Evolutionary conservation across 2,888 invertebrate species (phyloP), one percentile per base, ranked within the genome.

Genomic region (Drosophila recens): DNA sequence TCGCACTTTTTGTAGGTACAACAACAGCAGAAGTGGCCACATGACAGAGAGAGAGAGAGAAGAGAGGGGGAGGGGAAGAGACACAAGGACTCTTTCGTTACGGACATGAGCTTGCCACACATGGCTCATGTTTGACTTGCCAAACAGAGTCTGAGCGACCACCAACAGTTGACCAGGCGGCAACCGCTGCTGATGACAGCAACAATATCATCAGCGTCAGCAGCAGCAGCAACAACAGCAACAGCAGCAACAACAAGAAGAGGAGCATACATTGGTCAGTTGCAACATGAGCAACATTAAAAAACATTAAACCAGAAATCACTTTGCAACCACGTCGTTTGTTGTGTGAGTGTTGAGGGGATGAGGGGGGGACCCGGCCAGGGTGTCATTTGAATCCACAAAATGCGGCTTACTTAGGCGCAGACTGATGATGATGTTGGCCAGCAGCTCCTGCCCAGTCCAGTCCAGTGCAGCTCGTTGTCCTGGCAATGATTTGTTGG

Each of bases 281-380:
- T 78, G 90, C 85, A 88, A 89, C 90, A 89, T 87, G 90, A 87
- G 87, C 86, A 80, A 80, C 84, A 90, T 89, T 90, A 89, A 84
- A 85, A 87, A 90, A 86, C 89, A 90, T 90, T 84, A 90, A 86
- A 87, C 90, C 88, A 74, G 86, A 90, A 90, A 90, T 87, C 90
- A 82, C 89, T 89, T 84, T 82, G 87, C 87, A 76, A 80, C 90
- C 87, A 82, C 86, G 75, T 80, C 87, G 89, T 89, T 88, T 87
- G 80, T 87, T 76, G 72, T 80, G 61, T 67, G 80, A 75, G 79
- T 51, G 67, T 71, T 58, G 54, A 67, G 68, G 30, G 10, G 33
- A 30, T 13, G 10, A 6, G 10, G 6, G 10, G 10, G n/a, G 9
- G 13, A 62, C 49, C n/a, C 30, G 45, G 45, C 58, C 33, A 43